A percentile compares a stretch with the other conserved stretches of the same genome.
Evolutionary conservation across 2,113 vertebrate genomes (phyloP).

Genomic region (Albula glossodonta): DNA sequence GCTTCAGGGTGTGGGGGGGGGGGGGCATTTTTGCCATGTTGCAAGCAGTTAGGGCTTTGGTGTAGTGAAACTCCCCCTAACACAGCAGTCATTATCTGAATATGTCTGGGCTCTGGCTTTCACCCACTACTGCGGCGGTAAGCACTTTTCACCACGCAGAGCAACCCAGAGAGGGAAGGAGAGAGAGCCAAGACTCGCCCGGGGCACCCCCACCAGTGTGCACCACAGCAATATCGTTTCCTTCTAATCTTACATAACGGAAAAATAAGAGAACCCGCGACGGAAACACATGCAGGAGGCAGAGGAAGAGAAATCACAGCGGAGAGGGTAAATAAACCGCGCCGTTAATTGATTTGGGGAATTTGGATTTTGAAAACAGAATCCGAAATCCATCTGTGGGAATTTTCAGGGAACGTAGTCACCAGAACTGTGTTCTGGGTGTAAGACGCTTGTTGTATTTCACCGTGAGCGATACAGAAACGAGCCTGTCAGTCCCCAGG

Average conservation of each 20-base stretch:
- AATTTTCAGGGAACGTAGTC: constrained; percentile 1
- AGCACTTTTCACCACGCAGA: constrained; percentile 53
- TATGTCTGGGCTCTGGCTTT: constrained; percentile 57
- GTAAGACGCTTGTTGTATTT: neutral
- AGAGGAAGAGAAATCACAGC: neutral
- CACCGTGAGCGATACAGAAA: neutral
- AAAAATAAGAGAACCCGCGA: neutral
- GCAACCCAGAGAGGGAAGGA: constrained; percentile 35
- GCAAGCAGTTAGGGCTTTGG: constrained; percentile 32
- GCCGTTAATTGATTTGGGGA: neutral
- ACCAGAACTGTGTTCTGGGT: too few species aligned
- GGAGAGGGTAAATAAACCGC: constrained; percentile 6
- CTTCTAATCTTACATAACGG: constrained; percentile 3
- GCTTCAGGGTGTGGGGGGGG: too few species aligned
- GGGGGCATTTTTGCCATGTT: neutral
- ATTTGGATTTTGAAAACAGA: neutral
- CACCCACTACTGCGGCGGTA: constrained; percentile 52
- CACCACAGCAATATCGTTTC: neutral
- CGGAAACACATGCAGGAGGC: neutral
- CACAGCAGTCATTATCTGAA: constrained; percentile 57
- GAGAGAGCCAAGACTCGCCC: constrained; percentile 1
- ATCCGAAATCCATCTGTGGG: neutral
- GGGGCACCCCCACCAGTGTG: neutral
- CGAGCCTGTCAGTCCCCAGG: neutral
- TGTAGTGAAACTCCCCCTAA: constrained; percentile 46